phyloP scores from a whole-genome alignment of 2,888 invertebrate species.

The Athalia circularis region DNA sequence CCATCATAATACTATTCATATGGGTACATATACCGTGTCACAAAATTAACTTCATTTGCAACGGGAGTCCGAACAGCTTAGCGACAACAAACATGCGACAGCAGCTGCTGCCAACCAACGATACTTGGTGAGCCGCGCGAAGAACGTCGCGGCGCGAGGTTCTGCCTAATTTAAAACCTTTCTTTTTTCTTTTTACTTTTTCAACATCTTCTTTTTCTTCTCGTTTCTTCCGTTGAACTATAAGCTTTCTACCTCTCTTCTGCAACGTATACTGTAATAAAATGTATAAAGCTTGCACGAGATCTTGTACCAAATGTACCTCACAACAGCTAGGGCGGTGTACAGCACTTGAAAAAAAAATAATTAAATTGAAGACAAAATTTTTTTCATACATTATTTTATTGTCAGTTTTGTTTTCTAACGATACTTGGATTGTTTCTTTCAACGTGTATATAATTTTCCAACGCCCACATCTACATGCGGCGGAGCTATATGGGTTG shows the following conservation, averaged over 20 bases:
- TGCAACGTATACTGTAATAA: neutral
- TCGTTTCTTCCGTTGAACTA: neutral
- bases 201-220: neutral
- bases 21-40: neutral
- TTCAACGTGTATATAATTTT: neutral
- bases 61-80: neutral
- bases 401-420: too few species aligned
- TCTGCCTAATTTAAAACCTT: slow-evolving; percentile 40
- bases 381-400: too few species aligned
- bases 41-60: too few species aligned
- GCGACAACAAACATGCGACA: slow-evolving; percentile 26
- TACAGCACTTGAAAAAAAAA: too few species aligned
- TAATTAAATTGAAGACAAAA: too few species aligned
- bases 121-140: neutral
- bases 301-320: too few species aligned
- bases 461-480: neutral
- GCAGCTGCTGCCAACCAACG: neutral
- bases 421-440: too few species aligned
- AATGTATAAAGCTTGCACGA: neutral
- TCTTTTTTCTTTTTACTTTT: neutral
- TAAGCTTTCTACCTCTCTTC: neutral
- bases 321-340: too few species aligned
- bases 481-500: neutral
- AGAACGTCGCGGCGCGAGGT: neutral
- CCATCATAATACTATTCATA: too few species aligned